A percentile compares a stretch with the other conserved stretches of the same genome.
These are phyloP conservation scores for Alloplasta piceator DNA, from an alignment of 2,888 invertebrate genomes.

Conservation along the genomic window DNA sequence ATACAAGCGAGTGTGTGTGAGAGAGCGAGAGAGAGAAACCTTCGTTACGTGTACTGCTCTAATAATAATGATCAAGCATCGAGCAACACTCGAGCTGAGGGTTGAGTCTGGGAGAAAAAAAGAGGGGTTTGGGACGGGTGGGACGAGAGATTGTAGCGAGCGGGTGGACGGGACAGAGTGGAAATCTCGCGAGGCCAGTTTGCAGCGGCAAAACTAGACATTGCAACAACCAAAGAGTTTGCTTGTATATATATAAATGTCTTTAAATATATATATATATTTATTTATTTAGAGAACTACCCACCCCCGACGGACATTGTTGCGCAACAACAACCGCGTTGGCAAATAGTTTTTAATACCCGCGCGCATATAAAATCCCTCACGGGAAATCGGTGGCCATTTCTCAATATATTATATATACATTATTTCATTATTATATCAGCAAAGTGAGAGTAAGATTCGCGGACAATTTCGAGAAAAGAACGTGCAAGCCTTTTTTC, in stretches of 20 bases:
- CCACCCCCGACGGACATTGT: conserved; percentile 23
- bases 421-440: no score
- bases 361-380: conserved; percentile 25
- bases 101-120: conserved; percentile 2
- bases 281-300: conserved; percentile 10
- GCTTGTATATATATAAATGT: not conserved
- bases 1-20: conserved; percentile 12
- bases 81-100: conserved; percentile 2
- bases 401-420: no score
- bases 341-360: conserved; percentile 68
- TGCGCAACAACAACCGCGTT: conserved; percentile 65
- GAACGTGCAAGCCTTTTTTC: no score
- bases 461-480: no score
- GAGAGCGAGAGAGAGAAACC: conserved; percentile 49
- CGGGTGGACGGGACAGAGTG: conserved; percentile 31
- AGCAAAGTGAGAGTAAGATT: no score
- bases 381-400: conserved; percentile 62
- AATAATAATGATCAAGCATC: conserved; percentile 60
- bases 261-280: conserved; percentile 5
- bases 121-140: conserved; percentile 22
- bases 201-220: conserved; percentile 17
- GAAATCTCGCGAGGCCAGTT: conserved; percentile 47
- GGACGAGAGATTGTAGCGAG: conserved; percentile 12
- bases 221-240: conserved; percentile 11
- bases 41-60: conserved; percentile 63